Evolutionary conservation across 2,113 vertebrate genomes (phyloP).

Genomic region (Mustela nigripes): DNA sequence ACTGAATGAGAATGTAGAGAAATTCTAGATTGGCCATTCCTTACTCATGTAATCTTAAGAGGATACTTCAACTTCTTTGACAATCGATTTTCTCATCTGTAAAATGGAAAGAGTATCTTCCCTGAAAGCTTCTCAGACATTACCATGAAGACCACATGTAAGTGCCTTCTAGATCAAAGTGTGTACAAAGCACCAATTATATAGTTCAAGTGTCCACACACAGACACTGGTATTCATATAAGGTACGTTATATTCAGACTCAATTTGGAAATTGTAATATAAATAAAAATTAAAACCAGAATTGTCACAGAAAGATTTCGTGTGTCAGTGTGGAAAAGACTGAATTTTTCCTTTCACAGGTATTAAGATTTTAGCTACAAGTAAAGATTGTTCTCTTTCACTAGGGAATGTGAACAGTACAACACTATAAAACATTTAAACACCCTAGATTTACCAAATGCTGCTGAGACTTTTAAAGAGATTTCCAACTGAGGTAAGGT

Average conservation of each 20-base stretch:
- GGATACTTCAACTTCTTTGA: constrained; percentile 9
- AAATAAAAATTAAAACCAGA: neutral
- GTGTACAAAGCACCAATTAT: neutral
- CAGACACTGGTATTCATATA: neutral
- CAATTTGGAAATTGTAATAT: neutral
- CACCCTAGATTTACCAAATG: neutral
- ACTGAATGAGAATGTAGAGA: neutral
- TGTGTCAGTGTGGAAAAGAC: constrained; percentile 11
- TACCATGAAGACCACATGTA: neutral
- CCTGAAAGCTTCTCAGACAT: neutral
- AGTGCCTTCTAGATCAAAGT: neutral
- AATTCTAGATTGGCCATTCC: neutral
- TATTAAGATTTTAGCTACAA: neutral
- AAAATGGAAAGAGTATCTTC: neutral
- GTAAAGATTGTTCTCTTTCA: neutral
- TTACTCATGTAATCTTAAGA: neutral
- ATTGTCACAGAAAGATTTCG: constrained; percentile 14
- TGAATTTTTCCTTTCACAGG: constrained; percentile 28
- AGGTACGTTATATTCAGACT: neutral
- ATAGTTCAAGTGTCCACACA: neutral
- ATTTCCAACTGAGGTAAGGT: neutral
- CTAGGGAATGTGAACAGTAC: neutral
- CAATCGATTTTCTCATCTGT: neutral
- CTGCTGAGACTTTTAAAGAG: neutral
- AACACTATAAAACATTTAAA: neutral